Conservation (phyloP, 2,797 vertebrate species). For the Sphaeramia orbicularis region DNA sequence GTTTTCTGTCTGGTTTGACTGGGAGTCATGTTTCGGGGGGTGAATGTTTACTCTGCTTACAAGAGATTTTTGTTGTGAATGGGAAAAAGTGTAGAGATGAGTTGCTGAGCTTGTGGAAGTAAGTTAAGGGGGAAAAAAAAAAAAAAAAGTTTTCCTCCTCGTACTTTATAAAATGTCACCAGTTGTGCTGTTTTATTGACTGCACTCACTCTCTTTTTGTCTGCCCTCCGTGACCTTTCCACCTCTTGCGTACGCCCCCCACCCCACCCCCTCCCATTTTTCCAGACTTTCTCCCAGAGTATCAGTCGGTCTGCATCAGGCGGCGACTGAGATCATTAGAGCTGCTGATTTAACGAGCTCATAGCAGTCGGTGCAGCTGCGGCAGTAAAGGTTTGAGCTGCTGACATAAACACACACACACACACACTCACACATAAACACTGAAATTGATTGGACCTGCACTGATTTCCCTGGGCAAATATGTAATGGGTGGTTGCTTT, state of each 20-base stretch:
- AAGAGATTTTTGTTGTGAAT: slow-evolving; percentile 3
- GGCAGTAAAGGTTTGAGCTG: slow-evolving; percentile 50
- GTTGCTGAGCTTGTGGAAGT: no score
- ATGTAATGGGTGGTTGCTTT: slow-evolving; percentile 68
- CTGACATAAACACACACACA: slow-evolving; percentile 34
- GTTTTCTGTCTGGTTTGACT: slow-evolving; percentile 20
- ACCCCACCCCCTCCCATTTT: slow-evolving; percentile 4
- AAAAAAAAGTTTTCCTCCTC: background rate
- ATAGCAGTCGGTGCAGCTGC: slow-evolving; percentile 45
- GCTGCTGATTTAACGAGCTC: slow-evolving; percentile 65
- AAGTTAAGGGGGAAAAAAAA: no score
- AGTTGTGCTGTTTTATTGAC: slow-evolving; percentile 30
- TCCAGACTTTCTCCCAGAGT: slow-evolving; percentile 31
- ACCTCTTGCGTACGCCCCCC: slow-evolving; percentile 51
- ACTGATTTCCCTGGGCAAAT: slow-evolving; percentile 75
- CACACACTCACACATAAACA: background rate
- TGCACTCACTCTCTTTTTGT: background rate
- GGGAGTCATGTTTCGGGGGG: slow-evolving; percentile 14
- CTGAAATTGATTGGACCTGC: slow-evolving; percentile 69
- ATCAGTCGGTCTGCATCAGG: slow-evolving; percentile 52
- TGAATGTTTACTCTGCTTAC: slow-evolving; percentile 23
- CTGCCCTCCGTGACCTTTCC: slow-evolving; percentile 12
- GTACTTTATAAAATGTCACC: slow-evolving; percentile 13
- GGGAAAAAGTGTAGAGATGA: background rate
- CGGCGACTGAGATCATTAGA: slow-evolving; percentile 73